phyloP scores from a whole-genome alignment of 2,113 vertebrate genomes.

The Hyaena hyaena region DNA sequence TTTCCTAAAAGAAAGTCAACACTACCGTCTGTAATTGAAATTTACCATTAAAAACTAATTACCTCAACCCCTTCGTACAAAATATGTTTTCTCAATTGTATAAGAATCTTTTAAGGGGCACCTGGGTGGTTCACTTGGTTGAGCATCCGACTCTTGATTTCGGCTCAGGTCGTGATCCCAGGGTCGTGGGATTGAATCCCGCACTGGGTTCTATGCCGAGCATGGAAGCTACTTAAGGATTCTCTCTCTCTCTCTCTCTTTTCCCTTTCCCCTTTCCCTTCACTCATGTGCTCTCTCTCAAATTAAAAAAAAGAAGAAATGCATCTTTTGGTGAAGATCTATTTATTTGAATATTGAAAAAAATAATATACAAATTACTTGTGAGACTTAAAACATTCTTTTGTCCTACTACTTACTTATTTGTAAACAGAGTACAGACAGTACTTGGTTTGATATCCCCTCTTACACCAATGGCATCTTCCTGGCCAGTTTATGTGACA shows the following conservation, averaged over 20 bases:
- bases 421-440: neutral
- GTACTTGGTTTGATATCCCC: neutral
- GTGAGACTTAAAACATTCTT: neutral
- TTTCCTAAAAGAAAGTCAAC: neutral
- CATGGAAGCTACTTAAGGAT: no score
- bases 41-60: neutral
- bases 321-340: neutral
- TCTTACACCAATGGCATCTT: neutral
- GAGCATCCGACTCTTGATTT: no score
- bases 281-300: no score
- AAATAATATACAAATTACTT: neutral
- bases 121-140: no score
- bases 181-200: no score
- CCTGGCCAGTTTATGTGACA: neutral
- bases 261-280: no score
- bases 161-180: no score
- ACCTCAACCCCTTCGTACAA: neutral
- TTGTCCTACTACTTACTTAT: neutral
- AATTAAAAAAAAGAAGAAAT: neutral
- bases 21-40: neutral
- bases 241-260: no score
- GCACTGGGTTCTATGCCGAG: no score
- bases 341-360: neutral
- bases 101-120: neutral
- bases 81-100: neutral